phyloP scores from a whole-genome alignment of 2,888 invertebrate genomes.

The Meteorus colon region DNA sequence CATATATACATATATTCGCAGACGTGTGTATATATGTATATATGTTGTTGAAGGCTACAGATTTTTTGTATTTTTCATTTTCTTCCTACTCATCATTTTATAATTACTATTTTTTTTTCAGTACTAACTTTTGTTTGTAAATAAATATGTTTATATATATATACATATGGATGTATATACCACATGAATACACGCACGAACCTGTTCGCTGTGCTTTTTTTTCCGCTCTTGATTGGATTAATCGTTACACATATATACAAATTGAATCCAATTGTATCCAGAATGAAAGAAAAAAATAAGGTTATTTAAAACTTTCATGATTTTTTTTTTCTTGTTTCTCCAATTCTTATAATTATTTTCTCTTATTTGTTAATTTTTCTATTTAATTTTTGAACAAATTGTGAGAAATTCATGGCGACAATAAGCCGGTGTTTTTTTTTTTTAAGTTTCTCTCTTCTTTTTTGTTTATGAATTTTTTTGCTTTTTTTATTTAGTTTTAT shows the following conservation, averaged over 20 bases:
- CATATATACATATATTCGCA: not conserved
- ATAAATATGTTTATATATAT: too few species aligned
- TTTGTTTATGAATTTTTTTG: not conserved
- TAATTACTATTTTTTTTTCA: not conserved
- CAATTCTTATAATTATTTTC: not conserved
- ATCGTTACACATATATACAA: not conserved
- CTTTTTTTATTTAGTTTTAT: slow-evolving; percentile 21
- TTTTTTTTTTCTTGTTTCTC: not conserved
- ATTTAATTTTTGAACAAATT: too few species aligned
- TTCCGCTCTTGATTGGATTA: not conserved
- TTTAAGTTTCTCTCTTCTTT: slow-evolving; percentile 41
- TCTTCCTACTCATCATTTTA: too few species aligned
- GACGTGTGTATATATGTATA: not conserved
- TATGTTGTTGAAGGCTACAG: slow-evolving; percentile 1
- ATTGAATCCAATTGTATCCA: not conserved
- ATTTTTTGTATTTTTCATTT: too few species aligned
- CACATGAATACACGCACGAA: not conserved
- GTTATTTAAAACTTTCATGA: not conserved
- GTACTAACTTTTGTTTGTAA: not conserved
- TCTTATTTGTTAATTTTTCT: too few species aligned
- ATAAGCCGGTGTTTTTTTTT: slow-evolving; percentile 28
- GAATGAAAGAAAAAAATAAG: not conserved
- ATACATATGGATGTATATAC: too few species aligned
- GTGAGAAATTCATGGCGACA: too few species aligned
- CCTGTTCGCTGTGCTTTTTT: too few species aligned